Evolutionary conservation across 1,140 invertebrate species (phyloP), one percentile per base, ranked within the genome.

Genomic region (Lysiphlebus fabarum): DNA sequence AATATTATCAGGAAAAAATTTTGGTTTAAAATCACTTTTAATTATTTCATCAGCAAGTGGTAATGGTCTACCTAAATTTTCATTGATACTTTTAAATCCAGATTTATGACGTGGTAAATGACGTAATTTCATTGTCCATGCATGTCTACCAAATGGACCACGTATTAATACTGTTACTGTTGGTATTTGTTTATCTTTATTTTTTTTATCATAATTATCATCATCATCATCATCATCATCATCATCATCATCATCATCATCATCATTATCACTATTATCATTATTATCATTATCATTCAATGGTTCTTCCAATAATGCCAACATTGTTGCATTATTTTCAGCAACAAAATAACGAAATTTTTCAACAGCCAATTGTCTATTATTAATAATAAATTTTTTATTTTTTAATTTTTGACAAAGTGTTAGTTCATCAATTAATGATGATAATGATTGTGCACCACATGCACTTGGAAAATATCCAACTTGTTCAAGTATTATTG

Each of bases 301-400:
- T 12, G 93, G 92, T 72, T 96, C 92, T 72, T 98, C 95, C 6
- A 98, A 73, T 47, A 99, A 74, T 2, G 92, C 93, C 41, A 98
- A 76, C 70, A 99, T 86, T 1, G 92, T 90, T 5, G 87, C 87
- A 26, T 26, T 26, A 65, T 95, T 94, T 70, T 98, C 94, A 0
- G 92, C 86, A 0, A 96, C 90, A 80, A 94, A 98, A 78, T 96
- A 97, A 48, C 91, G 82, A 74, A 95, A 92, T 66, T 86, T 84
- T 63, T 85, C 81, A 2, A 86, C 78, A 0, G 85, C 83, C 26
- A 79, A 74, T 63, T 82, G 75, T 48, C 80, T 79, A n/a, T 26
- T 26, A 26, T 80, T 76, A 7, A 85, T 73, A 37, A n/a, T n/a
- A n/a, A n/a, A n/a, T n/a, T n/a, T n/a, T 80, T 72, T 51, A 79